Conservation (phyloP, 2,888 invertebrate species). For the Molorchus minor region DNA sequence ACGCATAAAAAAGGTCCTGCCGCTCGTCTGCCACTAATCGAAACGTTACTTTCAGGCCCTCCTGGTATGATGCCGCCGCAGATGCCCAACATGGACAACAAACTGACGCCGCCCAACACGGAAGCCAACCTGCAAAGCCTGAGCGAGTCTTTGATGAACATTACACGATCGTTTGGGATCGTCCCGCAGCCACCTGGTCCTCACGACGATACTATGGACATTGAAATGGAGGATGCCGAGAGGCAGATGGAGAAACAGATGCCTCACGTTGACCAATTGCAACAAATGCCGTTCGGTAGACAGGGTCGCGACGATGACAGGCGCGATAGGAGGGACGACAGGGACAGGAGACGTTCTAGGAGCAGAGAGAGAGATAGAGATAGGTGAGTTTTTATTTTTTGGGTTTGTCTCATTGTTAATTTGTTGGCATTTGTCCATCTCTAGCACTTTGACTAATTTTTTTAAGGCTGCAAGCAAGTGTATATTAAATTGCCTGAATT, state of each 20-base stretch:
- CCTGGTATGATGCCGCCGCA: slow-evolving; percentile 53
- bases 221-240: slow-evolving; percentile 75
- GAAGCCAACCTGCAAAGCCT: slow-evolving; percentile 46
- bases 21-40: too few species aligned
- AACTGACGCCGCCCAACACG: slow-evolving; percentile 35
- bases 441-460: too few species aligned
- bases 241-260: slow-evolving; percentile 50
- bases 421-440: too few species aligned
- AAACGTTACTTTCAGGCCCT: slow-evolving; percentile 31
- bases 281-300: slow-evolving; percentile 50
- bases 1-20: background rate
- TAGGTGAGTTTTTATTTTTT: slow-evolving; percentile 25
- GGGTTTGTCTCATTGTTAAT: too few species aligned
- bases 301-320: slow-evolving; percentile 36
- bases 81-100: slow-evolving; percentile 36
- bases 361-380: slow-evolving; percentile 32
- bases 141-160: slow-evolving; percentile 59
- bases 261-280: slow-evolving; percentile 63
- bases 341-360: slow-evolving; percentile 41
- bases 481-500: too few species aligned
- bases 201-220: slow-evolving; percentile 81
- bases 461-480: too few species aligned
- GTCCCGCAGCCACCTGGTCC: slow-evolving; percentile 60
- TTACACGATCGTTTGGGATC: slow-evolving; percentile 60
- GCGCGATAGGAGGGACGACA: slow-evolving; percentile 43